Evolutionary conservation across 1,140 invertebrate species (phyloP).

Genomic region (Tetragnatha versicolor): DNA sequence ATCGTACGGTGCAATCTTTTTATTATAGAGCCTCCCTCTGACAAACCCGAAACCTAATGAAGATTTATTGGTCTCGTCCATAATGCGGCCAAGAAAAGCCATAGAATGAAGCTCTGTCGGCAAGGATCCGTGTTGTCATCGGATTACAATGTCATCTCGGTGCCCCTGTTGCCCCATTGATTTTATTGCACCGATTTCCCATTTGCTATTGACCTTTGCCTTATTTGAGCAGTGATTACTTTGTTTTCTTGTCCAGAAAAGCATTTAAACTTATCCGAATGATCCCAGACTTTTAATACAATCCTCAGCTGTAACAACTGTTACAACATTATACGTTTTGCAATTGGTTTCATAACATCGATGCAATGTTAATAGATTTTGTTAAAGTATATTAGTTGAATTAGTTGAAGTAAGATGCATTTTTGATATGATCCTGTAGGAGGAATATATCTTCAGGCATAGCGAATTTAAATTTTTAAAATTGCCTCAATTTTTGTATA

Average conservation of each 20-base stretch:
- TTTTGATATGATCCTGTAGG: too few relatives aligned
- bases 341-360: too few relatives aligned
- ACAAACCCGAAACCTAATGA: slow-evolving; percentile 39
- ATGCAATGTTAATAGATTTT: too few relatives aligned
- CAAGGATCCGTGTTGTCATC: slow-evolving; percentile 31
- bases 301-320: too few relatives aligned
- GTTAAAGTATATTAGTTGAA: too few relatives aligned
- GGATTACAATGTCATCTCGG: slow-evolving; percentile 42
- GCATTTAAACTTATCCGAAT: too few relatives aligned
- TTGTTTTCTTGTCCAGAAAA: not conserved
- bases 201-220: slow-evolving; percentile 32
- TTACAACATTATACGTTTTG: too few relatives aligned
- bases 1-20: slow-evolving; percentile 21
- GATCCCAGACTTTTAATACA: too few relatives aligned
- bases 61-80: slow-evolving; percentile 37
- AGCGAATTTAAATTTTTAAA: too few relatives aligned
- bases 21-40: slow-evolving; percentile 39
- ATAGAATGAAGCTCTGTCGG: slow-evolving; percentile 15
- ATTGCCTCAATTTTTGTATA: too few relatives aligned
- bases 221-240: not conserved
- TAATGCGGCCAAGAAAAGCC: slow-evolving; percentile 33
- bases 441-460: too few relatives aligned
- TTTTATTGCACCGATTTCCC: slow-evolving; percentile 39
- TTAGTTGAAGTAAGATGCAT: too few relatives aligned
- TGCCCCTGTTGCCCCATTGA: slow-evolving; percentile 31